Base-by-base conservation (phyloP, 2,113 vertebrate species). In the Aphyosemion australe region DNA sequence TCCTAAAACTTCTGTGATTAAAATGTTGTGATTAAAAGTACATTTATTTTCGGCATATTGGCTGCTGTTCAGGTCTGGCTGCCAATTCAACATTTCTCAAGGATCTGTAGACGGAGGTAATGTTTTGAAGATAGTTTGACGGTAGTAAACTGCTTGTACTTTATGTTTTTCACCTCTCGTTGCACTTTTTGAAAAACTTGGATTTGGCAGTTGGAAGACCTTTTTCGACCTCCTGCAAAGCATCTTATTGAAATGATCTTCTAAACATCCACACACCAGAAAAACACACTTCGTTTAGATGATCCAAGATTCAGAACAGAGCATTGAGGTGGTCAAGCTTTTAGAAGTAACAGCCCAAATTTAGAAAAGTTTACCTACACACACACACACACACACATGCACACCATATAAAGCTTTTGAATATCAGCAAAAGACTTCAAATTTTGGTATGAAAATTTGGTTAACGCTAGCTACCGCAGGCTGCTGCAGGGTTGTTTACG, bases 51-150 rank as follows among this genome's bases (percentile, higher is more conserved):
- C 32, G 19, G 19, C 10, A 46, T 16, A 26, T 69, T 70, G 65
- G 16, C 47, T 69, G 49, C 46, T 59, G 21, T 53, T 72, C 31
- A 46, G 47, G 12, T 72, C 20, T 55, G 57, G 26, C 46, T 72
- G 43, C 55, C 21, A 62, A 11, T 60, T 65, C 43, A 50, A 53
- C 31, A 58, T 58, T 37, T 58, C 34, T 42, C 16, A 4, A 5
- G 32, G 16, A 66, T 70, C 43, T 77, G 50, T 34, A 67, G n/a
- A 53, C 55, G 12, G 42, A 77, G 50, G 32, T 62, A 69, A 66
- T 64, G 64, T 53, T 45, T 66, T 54, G 45, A 47, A 43, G 61
- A 58, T 67, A 47, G 63, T 39, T 63, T 5, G 34, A 37, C 9
- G 41, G 12, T 12, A 12, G 46, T 9, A 71, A 65, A 77, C 47